Conservation (phyloP, 1,140 invertebrate genomes). For the Mizuhopecten yessoensis region DNA sequence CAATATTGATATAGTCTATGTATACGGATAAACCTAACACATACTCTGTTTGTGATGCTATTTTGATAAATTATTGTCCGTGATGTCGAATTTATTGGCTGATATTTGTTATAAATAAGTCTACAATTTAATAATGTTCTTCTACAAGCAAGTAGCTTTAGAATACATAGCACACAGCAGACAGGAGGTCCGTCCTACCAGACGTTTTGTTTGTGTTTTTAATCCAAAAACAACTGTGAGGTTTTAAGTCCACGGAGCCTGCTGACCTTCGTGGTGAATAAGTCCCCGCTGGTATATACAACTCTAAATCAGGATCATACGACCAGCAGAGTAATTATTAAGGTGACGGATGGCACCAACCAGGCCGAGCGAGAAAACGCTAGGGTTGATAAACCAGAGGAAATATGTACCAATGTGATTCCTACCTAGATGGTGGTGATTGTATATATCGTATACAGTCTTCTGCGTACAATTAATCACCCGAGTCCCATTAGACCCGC, state of each 20-base stretch:
- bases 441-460: neutral
- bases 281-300: neutral
- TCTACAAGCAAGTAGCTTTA: no score
- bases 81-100: no score
- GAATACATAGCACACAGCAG: no score
- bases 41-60: no score
- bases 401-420: neutral
- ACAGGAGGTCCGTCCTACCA: no score
- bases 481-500: neutral
- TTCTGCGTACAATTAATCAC: neutral
- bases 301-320: neutral
- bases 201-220: no score
- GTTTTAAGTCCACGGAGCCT: neutral
- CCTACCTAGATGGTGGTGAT: neutral
- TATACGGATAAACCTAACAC: no score
- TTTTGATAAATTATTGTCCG: no score
- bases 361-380: constrained; percentile 10
- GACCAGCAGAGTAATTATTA: neutral
- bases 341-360: neutral
- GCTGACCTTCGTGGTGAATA: constrained; percentile 13
- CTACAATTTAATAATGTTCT: no score
- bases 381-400: neutral
- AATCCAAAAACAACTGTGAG: neutral
- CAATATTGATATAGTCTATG: no score
- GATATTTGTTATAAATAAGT: no score